Evolutionary conservation across 2,797 vertebrate genomes (phyloP), one percentile per base, ranked within the genome.

Genomic region (Argyrosomus regius): DNA sequence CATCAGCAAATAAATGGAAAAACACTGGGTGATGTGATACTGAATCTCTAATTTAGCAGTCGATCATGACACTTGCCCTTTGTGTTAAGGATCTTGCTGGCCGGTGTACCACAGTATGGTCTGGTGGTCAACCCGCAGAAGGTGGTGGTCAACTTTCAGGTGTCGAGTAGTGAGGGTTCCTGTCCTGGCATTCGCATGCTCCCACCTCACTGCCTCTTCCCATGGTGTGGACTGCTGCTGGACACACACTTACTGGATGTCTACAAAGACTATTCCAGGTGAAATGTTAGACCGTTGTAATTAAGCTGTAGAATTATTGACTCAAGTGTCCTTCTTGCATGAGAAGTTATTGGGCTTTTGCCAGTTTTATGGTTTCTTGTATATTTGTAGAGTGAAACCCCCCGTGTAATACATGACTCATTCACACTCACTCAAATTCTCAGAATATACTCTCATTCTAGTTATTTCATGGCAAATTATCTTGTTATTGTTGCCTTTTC

Each of bases 191-290:
- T 96, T 11, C 88, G 84, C 0, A 88, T 94, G 69, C 91, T 98
- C 58, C 95, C 97, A 0, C 78, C 89, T 24, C 89, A 73, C 82
- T 95, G 91, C 83, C 87, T 97, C 75, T 96, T 99, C 76, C 96
- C 96, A 0, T 99, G 98, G 98, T 99, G 98, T 13, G 98, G 98
- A 6, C 91, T 99, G 13, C 92, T 98, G 83, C 82, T 99, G 67
- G 95, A 99, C 93, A 96, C 96, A 0, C 86, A 84, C 82, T 94
- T 94, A 0, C 94, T 99, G 59, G 96, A 98, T 6, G 92, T 98
- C 77, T 94, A 91, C 81, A 96, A 95, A 4, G 97, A 99, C 93
- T 98, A 98, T 81, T 95, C 97, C 28, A 97, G 97, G 98, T 98
- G 50, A 83, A 39, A 17, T 13, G 1, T 60, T 49, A 26, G 1